A percentile compares a stretch with the other conserved stretches of the same genome.
Conservation (phyloP, 2,888 invertebrate species). For the Macrophya annulata region DNA sequence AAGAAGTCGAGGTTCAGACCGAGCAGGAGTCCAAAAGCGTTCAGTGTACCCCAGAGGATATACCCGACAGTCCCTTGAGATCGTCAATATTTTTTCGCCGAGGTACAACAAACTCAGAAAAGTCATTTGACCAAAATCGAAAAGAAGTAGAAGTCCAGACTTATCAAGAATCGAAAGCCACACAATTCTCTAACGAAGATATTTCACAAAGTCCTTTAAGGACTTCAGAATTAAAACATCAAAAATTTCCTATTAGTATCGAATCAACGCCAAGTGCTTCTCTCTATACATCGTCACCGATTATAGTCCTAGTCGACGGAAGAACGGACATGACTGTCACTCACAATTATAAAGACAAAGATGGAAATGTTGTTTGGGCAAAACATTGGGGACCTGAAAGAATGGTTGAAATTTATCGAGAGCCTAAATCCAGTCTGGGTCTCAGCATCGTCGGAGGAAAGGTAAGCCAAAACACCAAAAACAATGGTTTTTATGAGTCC, state of each 20-base stretch:
- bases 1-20: slow-evolving; percentile 59
- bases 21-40: slow-evolving; percentile 67
- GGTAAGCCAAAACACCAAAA: too few species aligned
- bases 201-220: slow-evolving; percentile 34
- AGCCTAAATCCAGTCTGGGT: slow-evolving; percentile 91
- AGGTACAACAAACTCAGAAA: neutral
- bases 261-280: slow-evolving; percentile 32
- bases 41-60: slow-evolving; percentile 67
- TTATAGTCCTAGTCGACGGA: slow-evolving; percentile 70
- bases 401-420: slow-evolving; percentile 87
- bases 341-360: slow-evolving; percentile 74
- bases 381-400: slow-evolving; percentile 94
- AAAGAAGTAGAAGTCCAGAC: slow-evolving; percentile 73
- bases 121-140: slow-evolving; percentile 63
- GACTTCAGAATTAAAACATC: neutral
- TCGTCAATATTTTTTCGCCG: slow-evolving; percentile 17
- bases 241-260: slow-evolving; percentile 26
- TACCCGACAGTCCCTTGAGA: slow-evolving; percentile 40
- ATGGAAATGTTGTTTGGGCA: slow-evolving; percentile 81
- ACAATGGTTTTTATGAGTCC: too few species aligned
- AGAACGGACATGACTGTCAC: slow-evolving; percentile 77
- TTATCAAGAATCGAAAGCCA: slow-evolving; percentile 72
- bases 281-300: slow-evolving; percentile 55
- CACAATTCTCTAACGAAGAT: slow-evolving; percentile 70
- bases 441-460: slow-evolving; percentile 99